Evolutionary conservation across 2,113 vertebrate species (phyloP).

Genomic region (Eolophus roseicapilla): DNA sequence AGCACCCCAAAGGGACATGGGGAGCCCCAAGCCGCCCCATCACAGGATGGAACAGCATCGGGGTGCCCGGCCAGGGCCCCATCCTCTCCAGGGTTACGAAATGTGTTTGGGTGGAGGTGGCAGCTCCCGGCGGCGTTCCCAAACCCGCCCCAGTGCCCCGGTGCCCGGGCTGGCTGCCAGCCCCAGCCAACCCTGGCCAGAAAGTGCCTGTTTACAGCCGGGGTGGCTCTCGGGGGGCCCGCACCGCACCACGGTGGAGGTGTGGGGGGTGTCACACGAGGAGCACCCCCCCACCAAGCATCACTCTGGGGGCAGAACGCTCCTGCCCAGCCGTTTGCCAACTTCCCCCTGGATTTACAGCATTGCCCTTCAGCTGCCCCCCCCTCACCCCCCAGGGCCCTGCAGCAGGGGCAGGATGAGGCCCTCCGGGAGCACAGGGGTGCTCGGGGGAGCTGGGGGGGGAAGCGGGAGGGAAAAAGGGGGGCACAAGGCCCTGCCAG

Average conservation of each 20-base stretch:
- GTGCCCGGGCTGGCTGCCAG: not conserved
- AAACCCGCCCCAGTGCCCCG: not conserved
- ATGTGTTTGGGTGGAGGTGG: constrained; percentile 32
- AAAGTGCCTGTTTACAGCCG: not conserved
- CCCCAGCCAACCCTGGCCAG: not conserved
- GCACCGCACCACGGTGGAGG: no score
- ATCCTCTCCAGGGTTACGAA: not conserved
- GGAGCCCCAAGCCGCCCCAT: not conserved
- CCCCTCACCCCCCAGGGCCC: no score
- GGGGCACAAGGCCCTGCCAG: not conserved
- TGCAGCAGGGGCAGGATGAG: no score
- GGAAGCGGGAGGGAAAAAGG: no score
- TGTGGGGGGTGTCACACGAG: not conserved
- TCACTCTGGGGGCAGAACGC: not conserved
- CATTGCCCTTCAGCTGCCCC: no score
- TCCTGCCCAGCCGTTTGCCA: not conserved
- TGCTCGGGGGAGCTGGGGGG: no score
- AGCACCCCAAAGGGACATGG: not conserved
- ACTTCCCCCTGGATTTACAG: no score
- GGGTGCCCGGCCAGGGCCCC: not conserved
- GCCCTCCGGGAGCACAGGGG: no score
- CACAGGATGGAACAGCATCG: rapidly evolving
- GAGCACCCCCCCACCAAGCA: not conserved
- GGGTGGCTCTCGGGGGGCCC: not conserved
- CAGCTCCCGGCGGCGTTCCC: not conserved